A percentile compares a stretch with the other conserved stretches of the same genome.
phyloP scores from a whole-genome alignment of 2,113 vertebrate species.

The Anolis sagrei region DNA sequence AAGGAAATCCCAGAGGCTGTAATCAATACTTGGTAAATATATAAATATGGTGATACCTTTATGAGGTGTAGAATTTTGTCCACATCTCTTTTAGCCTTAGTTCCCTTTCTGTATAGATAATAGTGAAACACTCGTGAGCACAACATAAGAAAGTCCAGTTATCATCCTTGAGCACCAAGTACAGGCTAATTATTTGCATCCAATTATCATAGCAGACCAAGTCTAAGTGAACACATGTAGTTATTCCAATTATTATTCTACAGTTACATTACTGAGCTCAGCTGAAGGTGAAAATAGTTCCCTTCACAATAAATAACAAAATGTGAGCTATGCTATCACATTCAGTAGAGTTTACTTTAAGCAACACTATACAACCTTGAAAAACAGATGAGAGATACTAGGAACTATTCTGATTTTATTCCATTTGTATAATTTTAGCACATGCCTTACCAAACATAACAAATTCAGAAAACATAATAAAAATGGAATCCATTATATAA shows the following conservation, averaged over 20 bases:
- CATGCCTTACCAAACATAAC: not conserved
- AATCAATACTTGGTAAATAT: conserved; percentile 41
- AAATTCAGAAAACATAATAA: not conserved
- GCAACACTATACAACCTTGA: not conserved
- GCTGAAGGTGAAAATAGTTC: not conserved
- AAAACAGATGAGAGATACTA: not conserved
- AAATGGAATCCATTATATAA: not conserved
- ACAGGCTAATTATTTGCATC: not conserved
- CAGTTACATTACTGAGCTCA: not conserved
- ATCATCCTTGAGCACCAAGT: not conserved
- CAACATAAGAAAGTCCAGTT: not conserved
- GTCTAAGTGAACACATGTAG: not conserved
- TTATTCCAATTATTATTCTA: not conserved
- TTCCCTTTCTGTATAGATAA: not conserved
- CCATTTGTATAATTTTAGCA: not conserved
- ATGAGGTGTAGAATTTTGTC: conserved; percentile 23
- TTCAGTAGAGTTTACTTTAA: not conserved
- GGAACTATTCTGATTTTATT: not conserved
- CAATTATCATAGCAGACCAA: not conserved
- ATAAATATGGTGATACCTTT: not conserved
- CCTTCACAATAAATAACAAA: not conserved
- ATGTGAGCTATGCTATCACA: not conserved
- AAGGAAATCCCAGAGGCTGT: conserved; percentile 43
- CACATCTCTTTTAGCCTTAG: not conserved
- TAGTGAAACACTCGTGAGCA: not conserved